A percentile compares a stretch with the other conserved stretches of the same genome.
These are phyloP conservation scores for Rhagonycha lutea DNA, from an alignment of 2,888 invertebrate genomes.

Conservation along the genomic window DNA sequence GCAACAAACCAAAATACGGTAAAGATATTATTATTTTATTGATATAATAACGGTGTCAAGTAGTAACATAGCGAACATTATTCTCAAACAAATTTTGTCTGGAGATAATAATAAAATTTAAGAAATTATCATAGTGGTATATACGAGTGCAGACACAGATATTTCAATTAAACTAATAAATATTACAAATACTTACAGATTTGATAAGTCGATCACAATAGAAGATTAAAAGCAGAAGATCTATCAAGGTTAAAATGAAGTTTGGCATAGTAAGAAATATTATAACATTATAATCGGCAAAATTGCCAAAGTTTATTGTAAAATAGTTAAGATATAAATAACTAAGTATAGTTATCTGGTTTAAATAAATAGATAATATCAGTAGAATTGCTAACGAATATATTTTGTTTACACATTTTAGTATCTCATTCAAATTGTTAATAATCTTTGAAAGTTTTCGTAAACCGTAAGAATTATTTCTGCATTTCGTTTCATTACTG, in stretches of 20 bases:
- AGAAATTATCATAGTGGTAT: too few species aligned
- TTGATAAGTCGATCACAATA: background rate
- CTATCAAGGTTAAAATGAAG: background rate
- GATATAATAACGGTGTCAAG: too few species aligned
- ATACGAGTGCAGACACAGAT: too few species aligned
- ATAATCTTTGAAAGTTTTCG: background rate
- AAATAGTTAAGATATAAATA: background rate
- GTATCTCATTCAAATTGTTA: background rate
- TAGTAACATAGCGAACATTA: too few species aligned
- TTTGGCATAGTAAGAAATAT: rapidly evolving
- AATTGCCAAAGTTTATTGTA: background rate
- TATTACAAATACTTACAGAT: background rate
- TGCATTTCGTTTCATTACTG: background rate
- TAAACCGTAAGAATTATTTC: background rate
- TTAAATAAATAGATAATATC: background rate
- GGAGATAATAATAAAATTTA: too few species aligned
- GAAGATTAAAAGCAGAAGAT: background rate
- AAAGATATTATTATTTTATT: too few species aligned
- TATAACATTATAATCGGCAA: background rate
- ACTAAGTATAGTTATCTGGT: background rate
- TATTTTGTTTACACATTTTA: background rate
- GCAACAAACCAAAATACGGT: too few species aligned
- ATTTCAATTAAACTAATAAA: too few species aligned
- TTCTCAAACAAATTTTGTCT: too few species aligned
- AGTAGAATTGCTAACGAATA: background rate